phyloP scores from a whole-genome alignment of 1,140 invertebrate species.

The Ostrea denselamellosa region DNA sequence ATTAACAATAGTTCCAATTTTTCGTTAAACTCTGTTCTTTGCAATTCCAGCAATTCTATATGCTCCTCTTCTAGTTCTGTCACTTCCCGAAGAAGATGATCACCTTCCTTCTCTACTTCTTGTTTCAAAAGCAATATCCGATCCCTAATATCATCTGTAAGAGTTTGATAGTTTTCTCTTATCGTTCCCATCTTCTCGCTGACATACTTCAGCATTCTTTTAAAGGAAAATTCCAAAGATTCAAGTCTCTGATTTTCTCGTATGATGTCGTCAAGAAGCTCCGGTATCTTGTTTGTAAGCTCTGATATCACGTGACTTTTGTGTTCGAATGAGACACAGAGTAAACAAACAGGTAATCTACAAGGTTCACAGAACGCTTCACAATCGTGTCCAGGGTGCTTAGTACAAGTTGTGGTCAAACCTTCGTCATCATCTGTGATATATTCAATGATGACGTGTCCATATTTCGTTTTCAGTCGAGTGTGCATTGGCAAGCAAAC shows the following conservation, averaged over 20 bases:
- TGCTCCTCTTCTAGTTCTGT: neutral
- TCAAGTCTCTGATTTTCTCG: slow-evolving; percentile 1
- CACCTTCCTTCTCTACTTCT: neutral
- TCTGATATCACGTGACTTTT: slow-evolving; percentile 7
- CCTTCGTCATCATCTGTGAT: neutral
- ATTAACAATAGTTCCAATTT: neutral
- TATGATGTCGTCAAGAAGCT: neutral
- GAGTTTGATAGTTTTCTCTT: neutral
- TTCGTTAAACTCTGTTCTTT: neutral
- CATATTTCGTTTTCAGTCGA: neutral
- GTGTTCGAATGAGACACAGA: neutral
- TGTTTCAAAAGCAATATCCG: neutral
- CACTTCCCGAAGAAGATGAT: neutral
- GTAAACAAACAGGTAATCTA: neutral
- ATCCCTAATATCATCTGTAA: neutral
- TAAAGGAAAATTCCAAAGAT: neutral
- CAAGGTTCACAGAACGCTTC: neutral
- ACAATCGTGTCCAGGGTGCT: neutral
- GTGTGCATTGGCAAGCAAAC: neutral
- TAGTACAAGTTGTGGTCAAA: neutral
- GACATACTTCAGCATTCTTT: neutral
- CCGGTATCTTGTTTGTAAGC: neutral
- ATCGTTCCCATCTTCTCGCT: neutral
- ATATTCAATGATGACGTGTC: neutral
- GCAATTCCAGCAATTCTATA: neutral